A percentile compares a stretch with the other conserved stretches of the same genome.
These are phyloP conservation scores for Drosophila incognita DNA, from an alignment of 2,888 invertebrate genomes.

Conservation along the genomic window DNA sequence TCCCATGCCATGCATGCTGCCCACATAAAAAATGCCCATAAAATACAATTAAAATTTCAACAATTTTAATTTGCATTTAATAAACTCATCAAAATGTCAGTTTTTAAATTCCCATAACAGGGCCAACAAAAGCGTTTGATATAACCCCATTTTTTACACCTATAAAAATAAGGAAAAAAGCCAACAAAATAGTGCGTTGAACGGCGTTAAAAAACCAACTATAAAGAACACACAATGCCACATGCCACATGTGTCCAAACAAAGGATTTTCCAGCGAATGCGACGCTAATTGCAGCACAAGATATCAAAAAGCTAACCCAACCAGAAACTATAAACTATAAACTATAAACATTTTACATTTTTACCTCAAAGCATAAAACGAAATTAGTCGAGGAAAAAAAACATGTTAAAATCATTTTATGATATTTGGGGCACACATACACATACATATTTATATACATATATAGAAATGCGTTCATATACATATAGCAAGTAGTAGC, in stretches of 20 bases:
- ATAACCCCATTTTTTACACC: conserved; percentile 77
- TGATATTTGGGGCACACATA: conserved; percentile 49
- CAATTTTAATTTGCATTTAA: conserved; percentile 78
- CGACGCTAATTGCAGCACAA: conserved; percentile 69
- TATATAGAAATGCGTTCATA: conserved; percentile 1
- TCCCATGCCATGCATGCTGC: conserved; percentile 25
- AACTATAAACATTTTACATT: conserved; percentile 60
- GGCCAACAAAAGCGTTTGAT: conserved; percentile 53
- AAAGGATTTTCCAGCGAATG: conserved; percentile 70
- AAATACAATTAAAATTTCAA: conserved; percentile 74
- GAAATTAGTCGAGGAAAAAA: conserved; percentile 72
- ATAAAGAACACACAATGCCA: conserved; percentile 44
- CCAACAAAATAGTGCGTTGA: conserved; percentile 42
- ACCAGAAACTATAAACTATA: conserved; percentile 56
- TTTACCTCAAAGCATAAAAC: conserved; percentile 53
- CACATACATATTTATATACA: conserved; percentile 3
- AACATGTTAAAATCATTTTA: conserved; percentile 69
- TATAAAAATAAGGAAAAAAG: conserved; percentile 55
- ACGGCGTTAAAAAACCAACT: conserved; percentile 37
- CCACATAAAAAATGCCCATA: conserved; percentile 63
- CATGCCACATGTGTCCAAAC: conserved; percentile 74
- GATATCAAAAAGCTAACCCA: conserved; percentile 37
- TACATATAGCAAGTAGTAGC: conserved; percentile 29
- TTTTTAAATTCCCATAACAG: conserved; percentile 59
- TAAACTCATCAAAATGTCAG: conserved; percentile 68